Conservation (phyloP, 2,888 invertebrate species). For the Petrolisthes manimaculis region DNA sequence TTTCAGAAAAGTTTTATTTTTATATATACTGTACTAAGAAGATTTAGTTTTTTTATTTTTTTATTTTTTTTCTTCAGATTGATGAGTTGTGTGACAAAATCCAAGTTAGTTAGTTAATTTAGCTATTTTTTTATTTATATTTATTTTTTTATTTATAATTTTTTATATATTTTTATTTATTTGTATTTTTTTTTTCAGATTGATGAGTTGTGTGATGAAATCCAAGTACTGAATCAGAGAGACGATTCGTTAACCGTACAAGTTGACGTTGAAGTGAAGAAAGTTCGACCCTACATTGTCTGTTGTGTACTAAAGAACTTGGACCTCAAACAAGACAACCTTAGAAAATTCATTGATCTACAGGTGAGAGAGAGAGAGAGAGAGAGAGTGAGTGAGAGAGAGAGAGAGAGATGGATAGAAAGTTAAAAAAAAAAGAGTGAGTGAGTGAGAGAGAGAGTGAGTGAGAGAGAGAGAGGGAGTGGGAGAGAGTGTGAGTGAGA, state of each 20-base stretch:
- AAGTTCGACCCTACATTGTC: constrained; percentile 79
- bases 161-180: no score
- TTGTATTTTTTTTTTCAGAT: constrained; percentile 42
- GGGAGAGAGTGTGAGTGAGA: no score
- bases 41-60: neutral
- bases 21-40: no score
- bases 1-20: no score
- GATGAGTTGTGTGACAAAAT: constrained; percentile 68
- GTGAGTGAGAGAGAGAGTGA: constrained; percentile 60
- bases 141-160: neutral
- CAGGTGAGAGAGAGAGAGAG: constrained; percentile 69
- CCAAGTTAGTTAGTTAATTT: no score
- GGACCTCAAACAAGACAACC: constrained; percentile 76
- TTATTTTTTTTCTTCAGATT: constrained; percentile 44
- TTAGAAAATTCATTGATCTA: constrained; percentile 83
- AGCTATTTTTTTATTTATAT: neutral
- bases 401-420: no score
- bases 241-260: constrained; percentile 74
- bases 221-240: constrained; percentile 72
- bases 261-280: constrained; percentile 75
- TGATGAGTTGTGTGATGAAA: constrained; percentile 67
- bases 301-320: constrained; percentile 80
- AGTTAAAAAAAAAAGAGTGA: no score
- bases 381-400: neutral
- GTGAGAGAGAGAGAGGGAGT: neutral